Percentiles rank a stretch among this genome's conserved stretches.
These are phyloP conservation scores for Frankliniella fusca DNA, from an alignment of 2,888 invertebrate species.

Conservation along the genomic window DNA sequence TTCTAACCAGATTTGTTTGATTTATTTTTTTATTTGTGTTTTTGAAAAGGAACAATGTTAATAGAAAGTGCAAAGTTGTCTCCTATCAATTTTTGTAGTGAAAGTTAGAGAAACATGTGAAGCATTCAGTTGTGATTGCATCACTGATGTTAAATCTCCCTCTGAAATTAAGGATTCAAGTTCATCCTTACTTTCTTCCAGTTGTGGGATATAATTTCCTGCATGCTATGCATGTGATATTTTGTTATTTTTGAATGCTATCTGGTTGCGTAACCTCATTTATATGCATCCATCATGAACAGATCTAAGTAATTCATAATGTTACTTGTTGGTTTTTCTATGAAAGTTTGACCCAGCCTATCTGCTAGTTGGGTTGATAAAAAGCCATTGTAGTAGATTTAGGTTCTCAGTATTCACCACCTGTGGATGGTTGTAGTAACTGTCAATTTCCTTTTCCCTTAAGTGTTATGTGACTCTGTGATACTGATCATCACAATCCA, in stretches of 20 bases:
- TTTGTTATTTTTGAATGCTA: not conserved
- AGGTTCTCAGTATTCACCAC: no score
- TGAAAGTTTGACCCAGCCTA: no score
- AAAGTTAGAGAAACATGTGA: not conserved
- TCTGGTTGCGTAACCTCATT: not conserved
- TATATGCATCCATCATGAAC: no score
- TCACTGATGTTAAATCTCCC: not conserved
- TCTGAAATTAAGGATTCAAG: not conserved
- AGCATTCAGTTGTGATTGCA: conserved; percentile 1
- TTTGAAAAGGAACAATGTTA: not conserved
- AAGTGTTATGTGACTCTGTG: no score
- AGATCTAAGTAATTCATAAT: no score
- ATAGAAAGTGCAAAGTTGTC: not conserved
- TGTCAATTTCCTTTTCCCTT: no score
- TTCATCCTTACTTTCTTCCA: not conserved
- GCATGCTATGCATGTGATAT: conserved; percentile 8
- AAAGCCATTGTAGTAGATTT: no score
- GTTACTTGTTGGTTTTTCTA: no score
- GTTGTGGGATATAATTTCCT: not conserved
- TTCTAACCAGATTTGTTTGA: not conserved
- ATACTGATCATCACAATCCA: no score
- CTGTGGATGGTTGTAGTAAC: no score
- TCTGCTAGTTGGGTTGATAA: no score
- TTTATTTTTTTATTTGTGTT: conserved; percentile 14
- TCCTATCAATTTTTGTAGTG: not conserved